Evolutionary conservation across 2,888 invertebrate species (phyloP), one percentile per base, ranked within the genome.

Genomic region (Mimachlamys varia): DNA sequence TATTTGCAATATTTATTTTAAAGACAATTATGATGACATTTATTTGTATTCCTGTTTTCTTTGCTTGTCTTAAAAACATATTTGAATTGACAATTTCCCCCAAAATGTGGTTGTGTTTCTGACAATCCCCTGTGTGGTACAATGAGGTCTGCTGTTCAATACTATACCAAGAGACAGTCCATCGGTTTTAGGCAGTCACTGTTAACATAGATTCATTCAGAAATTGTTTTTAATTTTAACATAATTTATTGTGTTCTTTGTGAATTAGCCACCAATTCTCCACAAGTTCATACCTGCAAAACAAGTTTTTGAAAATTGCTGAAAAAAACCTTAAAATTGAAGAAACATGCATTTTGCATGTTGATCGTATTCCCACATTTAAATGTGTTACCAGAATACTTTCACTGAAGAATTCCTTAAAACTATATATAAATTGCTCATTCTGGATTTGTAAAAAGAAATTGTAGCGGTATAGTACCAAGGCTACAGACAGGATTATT

Each of bases 1-100:
- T 76, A 76, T 76, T 76, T 76, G 76, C 76, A 76, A 76, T 76
- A 76, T 76, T 76, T 76, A 76, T 76, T 76, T 76, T 76, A 76
- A 76, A 76, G 76, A 76, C 76, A 76, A 76, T 76, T 27, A 22
- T 19, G n/a, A 7, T 62, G 22, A 62, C 44, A 44, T 44, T 44
- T 27, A 76, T 33, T 33, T 76, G 76, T 76, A 76, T 76, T 76
- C 7, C 76, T 27, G 13, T 76, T 76, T 76, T 76, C 33, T 13
- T 76, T 76, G 76, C 76, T 33, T 76, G 76, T 76, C 19, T 58
- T 58, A 10, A 22, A 10, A 22, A 58, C 19, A 27, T 76, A 27
- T 33, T 76, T 76, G 76, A 76, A 76, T 53, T 53, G 53, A 53
- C 53, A 17, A 53, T 76, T 27, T 27, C 27, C 76, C 76, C 76